phyloP scores from a whole-genome alignment of 2,888 invertebrate species.

The Luperina testacea region DNA sequence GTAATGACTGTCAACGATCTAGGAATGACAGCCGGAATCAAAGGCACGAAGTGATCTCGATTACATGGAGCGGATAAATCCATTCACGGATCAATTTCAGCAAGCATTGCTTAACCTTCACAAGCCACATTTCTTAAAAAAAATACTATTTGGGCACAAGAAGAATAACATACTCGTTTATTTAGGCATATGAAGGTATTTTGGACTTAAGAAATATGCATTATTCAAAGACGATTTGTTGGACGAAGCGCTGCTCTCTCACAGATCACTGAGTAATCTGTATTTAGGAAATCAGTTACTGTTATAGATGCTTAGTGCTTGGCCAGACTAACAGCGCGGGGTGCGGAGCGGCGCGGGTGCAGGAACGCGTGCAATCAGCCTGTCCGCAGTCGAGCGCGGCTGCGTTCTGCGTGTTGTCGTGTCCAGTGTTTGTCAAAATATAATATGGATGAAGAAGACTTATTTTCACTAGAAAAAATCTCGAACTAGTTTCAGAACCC shows the following conservation, averaged over 20 bases:
- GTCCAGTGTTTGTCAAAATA: too few species aligned
- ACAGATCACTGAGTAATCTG: neutral
- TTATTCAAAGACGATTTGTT: neutral
- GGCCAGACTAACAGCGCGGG: too few species aligned
- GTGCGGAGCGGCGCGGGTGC: too few species aligned
- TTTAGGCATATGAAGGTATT: neutral
- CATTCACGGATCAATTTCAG: neutral
- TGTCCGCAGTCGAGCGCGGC: too few species aligned
- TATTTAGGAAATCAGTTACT: neutral
- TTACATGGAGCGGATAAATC: neutral
- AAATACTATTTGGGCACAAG: neutral
- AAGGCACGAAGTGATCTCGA: neutral
- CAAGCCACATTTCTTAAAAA: neutral
- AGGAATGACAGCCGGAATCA: neutral
- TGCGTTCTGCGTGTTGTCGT: too few species aligned
- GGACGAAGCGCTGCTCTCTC: neutral
- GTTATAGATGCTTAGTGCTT: neutral
- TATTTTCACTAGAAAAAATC: too few species aligned
- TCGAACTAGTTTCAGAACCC: too few species aligned
- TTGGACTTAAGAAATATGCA: neutral
- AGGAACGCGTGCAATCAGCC: too few species aligned
- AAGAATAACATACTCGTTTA: neutral
- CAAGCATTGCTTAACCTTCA: neutral
- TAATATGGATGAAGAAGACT: too few species aligned
- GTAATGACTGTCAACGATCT: neutral